Base-by-base conservation (phyloP, 2,888 invertebrate genomes). In the Parnassius smintheus region DNA sequence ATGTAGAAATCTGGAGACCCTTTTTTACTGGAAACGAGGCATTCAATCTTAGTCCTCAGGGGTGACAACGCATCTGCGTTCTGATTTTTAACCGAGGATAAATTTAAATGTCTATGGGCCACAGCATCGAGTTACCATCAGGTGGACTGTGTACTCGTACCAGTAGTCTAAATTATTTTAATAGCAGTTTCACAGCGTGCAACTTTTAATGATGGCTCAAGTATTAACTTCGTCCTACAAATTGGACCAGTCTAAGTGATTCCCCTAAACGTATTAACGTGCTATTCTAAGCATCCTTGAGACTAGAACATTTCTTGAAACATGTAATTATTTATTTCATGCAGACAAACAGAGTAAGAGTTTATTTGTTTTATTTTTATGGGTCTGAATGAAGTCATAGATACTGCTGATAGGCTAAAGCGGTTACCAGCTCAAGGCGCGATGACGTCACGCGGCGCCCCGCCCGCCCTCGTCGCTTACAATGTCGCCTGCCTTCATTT, bases 401-500 rank as follows among this genome's bases (percentile, higher is more conserved):
- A 71, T 7, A 48, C 48, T 48, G 48, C 48, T 13, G 74, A 71
- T 74, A 78, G 77, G 76, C 70, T 68, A 71, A 71, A 76, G 75
- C 74, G 72, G 75, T 72, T 67, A 72, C 74, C 70, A 73, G 71
- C 73, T 73, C 69, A 73, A 71, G 71, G 74, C 76, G 74, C 76
- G 74, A 75, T 88, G 86, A 88, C 85, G 87, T 86, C 85, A 86
- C 83, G 76, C 74, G 72, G 70, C 74, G 74, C 73, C 72, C 62
- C 68, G 65, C 65, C 72, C 73, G 71, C 72, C 65, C 71, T 68
- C 72, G 65, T 68, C 68, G 69, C 63, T 65, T 71, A 71, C 75
- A 72, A 72, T 73, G 70, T 75, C 84, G 74, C 84, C 86, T 82
- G 83, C 86, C 82, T 88, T 90, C 91, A 91, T 91, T 91, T 91